phyloP scores from a whole-genome alignment of 2,113 vertebrate species.

The Oxygymnocypris stewartii region DNA sequence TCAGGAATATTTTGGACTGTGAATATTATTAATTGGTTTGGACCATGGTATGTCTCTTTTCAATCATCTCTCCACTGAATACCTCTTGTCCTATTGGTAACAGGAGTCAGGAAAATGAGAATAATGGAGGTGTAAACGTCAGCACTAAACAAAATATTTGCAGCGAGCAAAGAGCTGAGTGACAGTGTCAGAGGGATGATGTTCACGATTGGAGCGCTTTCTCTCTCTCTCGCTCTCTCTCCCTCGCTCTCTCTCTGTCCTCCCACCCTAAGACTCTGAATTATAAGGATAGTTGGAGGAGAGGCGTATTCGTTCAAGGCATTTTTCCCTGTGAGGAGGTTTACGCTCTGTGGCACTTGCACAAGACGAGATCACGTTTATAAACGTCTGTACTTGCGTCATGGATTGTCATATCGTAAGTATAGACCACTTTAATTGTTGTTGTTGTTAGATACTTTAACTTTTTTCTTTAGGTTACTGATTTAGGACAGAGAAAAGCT shows the following conservation, averaged over 20 bases:
- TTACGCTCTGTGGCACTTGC: slow-evolving; percentile 28
- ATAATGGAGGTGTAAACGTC: slow-evolving; percentile 19
- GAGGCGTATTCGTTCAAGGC: slow-evolving; percentile 48
- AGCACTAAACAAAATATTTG: neutral
- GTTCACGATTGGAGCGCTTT: neutral
- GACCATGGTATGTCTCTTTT: neutral
- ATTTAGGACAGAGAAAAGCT: neutral
- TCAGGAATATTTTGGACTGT: neutral
- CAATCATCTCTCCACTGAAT: neutral
- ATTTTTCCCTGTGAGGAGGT: slow-evolving; percentile 43
- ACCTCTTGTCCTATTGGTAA: neutral
- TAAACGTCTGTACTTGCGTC: slow-evolving; percentile 63
- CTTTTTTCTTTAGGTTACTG: neutral
- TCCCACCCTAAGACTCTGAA: slow-evolving; percentile 47
- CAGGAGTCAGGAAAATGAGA: slow-evolving; percentile 10
- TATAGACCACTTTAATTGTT: slow-evolving; percentile 62
- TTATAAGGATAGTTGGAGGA: slow-evolving; percentile 50
- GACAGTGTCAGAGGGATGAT: slow-evolving; percentile 19
- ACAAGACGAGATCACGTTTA: slow-evolving; percentile 36
- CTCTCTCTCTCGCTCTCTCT: slow-evolving; percentile 1
- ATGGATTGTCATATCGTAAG: slow-evolving; percentile 92
- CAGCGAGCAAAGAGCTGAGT: neutral
- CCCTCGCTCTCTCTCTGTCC: slow-evolving; percentile 32
- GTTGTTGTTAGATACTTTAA: neutral
- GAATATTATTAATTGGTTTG: slow-evolving; percentile 6